Evolutionary conservation across 2,888 invertebrate genomes (phyloP).

Genomic region (Digitonthophagus gazella): DNA sequence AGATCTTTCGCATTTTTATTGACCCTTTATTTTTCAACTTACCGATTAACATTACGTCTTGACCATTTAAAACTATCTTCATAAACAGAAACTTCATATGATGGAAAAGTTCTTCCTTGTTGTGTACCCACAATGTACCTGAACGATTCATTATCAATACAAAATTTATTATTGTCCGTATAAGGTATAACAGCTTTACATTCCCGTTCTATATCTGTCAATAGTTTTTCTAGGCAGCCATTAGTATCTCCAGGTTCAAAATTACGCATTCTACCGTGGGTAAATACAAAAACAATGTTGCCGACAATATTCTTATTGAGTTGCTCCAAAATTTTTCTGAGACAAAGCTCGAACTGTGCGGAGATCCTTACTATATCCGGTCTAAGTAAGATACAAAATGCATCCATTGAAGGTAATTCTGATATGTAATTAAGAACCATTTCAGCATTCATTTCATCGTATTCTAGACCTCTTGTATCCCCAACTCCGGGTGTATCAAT

Average conservation of each 20-base stretch:
- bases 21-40: background rate
- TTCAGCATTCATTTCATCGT: constrained; percentile 33
- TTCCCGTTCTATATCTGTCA: background rate
- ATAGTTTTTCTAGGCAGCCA: background rate
- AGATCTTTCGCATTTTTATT: too few species aligned
- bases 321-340: background rate
- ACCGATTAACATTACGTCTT: background rate
- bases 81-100: background rate
- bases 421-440: constrained; percentile 39
- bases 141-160: background rate
- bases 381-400: constrained; percentile 42
- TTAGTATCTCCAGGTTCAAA: background rate
- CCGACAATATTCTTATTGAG: background rate
- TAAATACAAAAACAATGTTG: background rate
- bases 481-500: constrained; percentile 46
- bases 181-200: background rate
- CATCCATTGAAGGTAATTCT: constrained; percentile 40
- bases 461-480: constrained; percentile 33
- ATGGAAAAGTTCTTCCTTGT: background rate
- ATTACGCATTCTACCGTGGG: background rate
- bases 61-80: background rate
- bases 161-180: background rate
- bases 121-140: background rate
- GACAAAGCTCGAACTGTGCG: background rate
- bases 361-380: constrained; percentile 38